phyloP scores from a whole-genome alignment of 1,140 invertebrate species.

The Melanaphis sacchari region DNA sequence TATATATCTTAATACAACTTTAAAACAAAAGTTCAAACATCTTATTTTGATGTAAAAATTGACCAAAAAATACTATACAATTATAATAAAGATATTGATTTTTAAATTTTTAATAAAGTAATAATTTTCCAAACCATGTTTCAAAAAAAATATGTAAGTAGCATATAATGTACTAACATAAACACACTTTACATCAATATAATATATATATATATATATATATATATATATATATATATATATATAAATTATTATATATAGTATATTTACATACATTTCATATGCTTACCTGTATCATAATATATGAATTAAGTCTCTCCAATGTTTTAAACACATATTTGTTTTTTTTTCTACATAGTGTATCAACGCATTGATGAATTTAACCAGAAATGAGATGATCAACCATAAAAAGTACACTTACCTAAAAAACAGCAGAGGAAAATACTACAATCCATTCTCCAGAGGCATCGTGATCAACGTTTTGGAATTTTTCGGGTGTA shows the following conservation, averaged over 20 bases:
- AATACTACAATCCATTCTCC: conserved; percentile 88
- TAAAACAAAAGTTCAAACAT: too few relatives aligned
- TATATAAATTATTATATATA: too few relatives aligned
- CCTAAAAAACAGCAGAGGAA: conserved; percentile 82
- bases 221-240: too few relatives aligned
- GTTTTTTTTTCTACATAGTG: conserved; percentile 68
- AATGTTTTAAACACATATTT: not conserved
- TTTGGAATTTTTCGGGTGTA: conserved; percentile 78
- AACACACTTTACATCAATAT: not conserved
- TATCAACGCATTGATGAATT: conserved; percentile 85
- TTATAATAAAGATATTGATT: too few relatives aligned
- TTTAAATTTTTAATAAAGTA: not conserved
- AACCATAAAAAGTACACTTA: conserved; percentile 91
- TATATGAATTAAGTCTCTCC: not conserved
- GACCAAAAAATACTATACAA: too few relatives aligned
- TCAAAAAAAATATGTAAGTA: not conserved
- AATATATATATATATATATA: too few relatives aligned
- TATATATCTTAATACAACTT: not conserved
- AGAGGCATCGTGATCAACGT: conserved; percentile 85
- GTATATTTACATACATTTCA: not conserved
- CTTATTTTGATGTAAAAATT: not conserved
- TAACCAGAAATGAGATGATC: conserved; percentile 94
- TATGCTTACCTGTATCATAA: not conserved
- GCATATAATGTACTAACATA: not conserved
- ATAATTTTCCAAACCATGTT: not conserved